Base-by-base conservation (phyloP, 1,140 invertebrate genomes). In the Cryptotermes secundus region DNA sequence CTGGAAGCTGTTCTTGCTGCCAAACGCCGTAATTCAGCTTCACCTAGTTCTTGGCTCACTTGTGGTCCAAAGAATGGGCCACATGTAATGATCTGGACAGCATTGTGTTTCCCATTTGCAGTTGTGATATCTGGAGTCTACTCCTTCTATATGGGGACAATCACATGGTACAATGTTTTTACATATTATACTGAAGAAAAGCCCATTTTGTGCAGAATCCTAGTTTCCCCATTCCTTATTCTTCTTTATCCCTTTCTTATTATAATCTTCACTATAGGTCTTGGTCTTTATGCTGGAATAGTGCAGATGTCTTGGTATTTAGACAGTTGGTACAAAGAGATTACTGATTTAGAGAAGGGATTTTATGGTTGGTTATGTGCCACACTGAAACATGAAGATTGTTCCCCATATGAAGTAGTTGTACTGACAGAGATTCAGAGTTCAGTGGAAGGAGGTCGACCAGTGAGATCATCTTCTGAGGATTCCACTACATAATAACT, bases 321-420 rank as follows among this genome's bases (percentile, higher is more conserved):
- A 83, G 91, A 91, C 49, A 92, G 92, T 81, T 96, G 95, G 95
- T 91, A 91, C 86, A 92, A 92, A 86, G 94, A 95, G 89, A 92
- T 95, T 16, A 92, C 91, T 84, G 95, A 96, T 89, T 93, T 94
- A 87, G 95, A 96, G 86, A 96, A 96, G 89, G 95, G 95, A 1
- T 95, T 95, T 89, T 96, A 94, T 87, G 95, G 94, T 38, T 95
- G 94, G 94, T 89, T 95, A 49, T 96, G 95, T 89, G 92, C 92
- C 79, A 90, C 92, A 79, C 86, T 95, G 35, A 91, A 92, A 85
- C 89, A 95, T 85, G 92, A 94, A 83, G 94, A 95, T 87, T 96
- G 95, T 87, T 92, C 93, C 84, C 94, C 94, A 1, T 95, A 95
- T 91, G 90, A 93, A 87, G 92, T 92, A 84, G 91, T 92, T 88